Base-by-base conservation (phyloP, 1,140 invertebrate genomes). In the Dysdera silvatica region DNA sequence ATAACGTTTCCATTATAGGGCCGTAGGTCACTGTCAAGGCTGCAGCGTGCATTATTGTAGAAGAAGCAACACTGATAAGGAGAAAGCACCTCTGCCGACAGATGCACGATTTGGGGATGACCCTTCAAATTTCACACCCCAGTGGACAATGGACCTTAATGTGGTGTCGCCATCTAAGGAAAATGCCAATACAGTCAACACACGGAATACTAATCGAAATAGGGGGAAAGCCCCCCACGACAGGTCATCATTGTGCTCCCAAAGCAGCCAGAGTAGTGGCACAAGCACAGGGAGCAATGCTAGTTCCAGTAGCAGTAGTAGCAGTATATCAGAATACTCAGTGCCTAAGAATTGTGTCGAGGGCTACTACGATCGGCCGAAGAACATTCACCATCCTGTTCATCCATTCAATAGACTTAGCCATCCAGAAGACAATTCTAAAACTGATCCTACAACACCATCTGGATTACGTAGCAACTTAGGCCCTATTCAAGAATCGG, bases 131-230 rank as follows among this genome's bases (percentile, higher is more conserved):
- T 82, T 83, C 62, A 82, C 78, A 70, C 83, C 78, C 60, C 83
- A 80, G 41, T 84, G 83, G 84, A 85, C 80, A 1, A 83, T 83
- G 81, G 82, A 83, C 26, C 48, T 71, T 20, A 67, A 62, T 26
- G 67, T 70, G 2, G 37, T 58, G 26, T 53, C 67, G 1, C 55
- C 67, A 10, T 66, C 63, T 32, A 47, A 43, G 26, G 43, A 63
- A 32, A 55, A 52, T 47, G 47, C 51, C 7, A 57, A 37, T 24
- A 48, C 62, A 5, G 5, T 18, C 2, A 52, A 52, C 26, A 55
- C 52, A 7, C 35, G 61, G 23, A 61, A 28, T 33, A 55, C 40
- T 37, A 40, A 32, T 12, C 43, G 63, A 40, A 51, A 59, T 3
- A 6, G 29, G 2, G 41, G 31, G 28, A 63, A 63, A 40, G 53